phyloP scores from a whole-genome alignment of 2,888 invertebrate genomes.

The Cremastobaeus sp. region DNA sequence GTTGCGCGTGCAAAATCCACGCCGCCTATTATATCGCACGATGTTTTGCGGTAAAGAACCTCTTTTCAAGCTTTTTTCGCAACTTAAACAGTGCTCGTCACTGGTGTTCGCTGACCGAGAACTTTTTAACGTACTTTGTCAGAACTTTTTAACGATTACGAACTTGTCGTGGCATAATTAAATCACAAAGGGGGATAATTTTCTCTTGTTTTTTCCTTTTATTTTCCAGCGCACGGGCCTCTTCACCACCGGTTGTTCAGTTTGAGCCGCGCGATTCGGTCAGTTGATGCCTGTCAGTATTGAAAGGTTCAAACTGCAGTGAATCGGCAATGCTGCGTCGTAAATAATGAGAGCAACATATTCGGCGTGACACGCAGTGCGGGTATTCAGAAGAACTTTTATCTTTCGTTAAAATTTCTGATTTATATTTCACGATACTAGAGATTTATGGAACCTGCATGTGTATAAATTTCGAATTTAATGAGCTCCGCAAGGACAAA shows the following conservation, averaged over 20 bases:
- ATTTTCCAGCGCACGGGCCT: too few species aligned
- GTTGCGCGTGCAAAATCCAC: conserved; percentile 54
- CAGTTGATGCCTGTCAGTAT: conserved; percentile 8
- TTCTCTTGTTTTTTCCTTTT: conserved; percentile 26
- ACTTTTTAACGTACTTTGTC: conserved; percentile 55
- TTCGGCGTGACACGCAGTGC: conserved; percentile 2
- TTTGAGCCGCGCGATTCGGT: too few species aligned
- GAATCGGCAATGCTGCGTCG: neutral
- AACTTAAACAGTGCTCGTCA: conserved; percentile 57
- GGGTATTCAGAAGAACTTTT: conserved; percentile 8
- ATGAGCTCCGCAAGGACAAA: conserved; percentile 2
- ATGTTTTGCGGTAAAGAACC: conserved; percentile 58
- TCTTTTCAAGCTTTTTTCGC: conserved; percentile 55
- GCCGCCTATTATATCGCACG: conserved; percentile 57
- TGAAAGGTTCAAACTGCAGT: neutral
- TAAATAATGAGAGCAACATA: conserved; percentile 20
- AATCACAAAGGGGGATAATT: conserved; percentile 51
- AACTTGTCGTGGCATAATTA: conserved; percentile 55
- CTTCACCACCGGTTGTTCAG: too few species aligned
- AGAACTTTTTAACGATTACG: conserved; percentile 54
- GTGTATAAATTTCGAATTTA: conserved; percentile 11
- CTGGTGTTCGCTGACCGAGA: conserved; percentile 54
- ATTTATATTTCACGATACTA: conserved; percentile 14
- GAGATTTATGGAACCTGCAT: conserved; percentile 5
- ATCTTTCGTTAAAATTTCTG: conserved; percentile 15